Base-by-base conservation (phyloP, 30 jellyfish, hydroid and myxozoan genomes). In the Hydractinia symbiolongicarpus region DNA sequence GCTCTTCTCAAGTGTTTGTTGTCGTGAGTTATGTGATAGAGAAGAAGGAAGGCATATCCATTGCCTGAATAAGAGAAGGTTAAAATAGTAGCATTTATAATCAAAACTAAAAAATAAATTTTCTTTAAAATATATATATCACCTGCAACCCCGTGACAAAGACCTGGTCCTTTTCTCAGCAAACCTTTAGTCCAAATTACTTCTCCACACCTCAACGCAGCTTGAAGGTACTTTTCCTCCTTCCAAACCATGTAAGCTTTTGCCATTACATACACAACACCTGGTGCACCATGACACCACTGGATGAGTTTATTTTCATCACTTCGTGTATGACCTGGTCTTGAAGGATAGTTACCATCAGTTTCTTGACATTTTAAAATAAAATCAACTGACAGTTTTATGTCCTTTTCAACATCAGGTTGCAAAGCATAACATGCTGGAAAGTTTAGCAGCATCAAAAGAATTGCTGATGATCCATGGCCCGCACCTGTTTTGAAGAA, bases 201-300 rank as follows among this genome's bases (percentile, higher is more conserved):
- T 44, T 91, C 97, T 13, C 96, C 95, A 66, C 94, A 81, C 19
- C 96, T 84, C 62, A 91, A 54, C 4, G 95, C 95, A 9, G 95
- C 97, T 54, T 84, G 70, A 76, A 91, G 68, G 72, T 86, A 91
- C 71, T 80, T 82, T 20, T 91, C 95, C 17, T 91, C 97, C 55
- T 91, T 86, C 97, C 97, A 91, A 55, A 86, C 90, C n/a, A 91
- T 21, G 54, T 81, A 91, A 10, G 97, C 95, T 71, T 91, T 91
- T 49, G 96, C 96, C 13, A 91, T 68, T 15, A 86, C 73, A 70
- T 91, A 86, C 54, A 82, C 77, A 14, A 86, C 95, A 9, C 97
- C 97, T 0, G 97, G 88, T 0, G 96, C 97, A 61, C 97, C 97
- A 82, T 91, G 97, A 82, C 97, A 91, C 97, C 97, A 91, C 51